Evolutionary conservation across 1,140 invertebrate genomes (phyloP).

Genomic region (Philotrypesis tridentata): DNA sequence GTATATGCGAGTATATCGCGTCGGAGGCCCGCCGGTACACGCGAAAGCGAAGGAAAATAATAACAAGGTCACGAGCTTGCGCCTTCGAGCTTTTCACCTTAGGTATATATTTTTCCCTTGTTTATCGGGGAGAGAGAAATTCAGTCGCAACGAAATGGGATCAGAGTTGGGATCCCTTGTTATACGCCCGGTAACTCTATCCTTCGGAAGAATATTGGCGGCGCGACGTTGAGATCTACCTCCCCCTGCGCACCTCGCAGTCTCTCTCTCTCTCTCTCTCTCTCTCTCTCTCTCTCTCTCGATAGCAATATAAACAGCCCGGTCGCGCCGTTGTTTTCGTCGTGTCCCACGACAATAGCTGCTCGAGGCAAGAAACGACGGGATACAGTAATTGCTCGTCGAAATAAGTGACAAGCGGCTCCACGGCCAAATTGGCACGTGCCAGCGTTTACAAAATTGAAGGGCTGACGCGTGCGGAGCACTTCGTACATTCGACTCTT

Average conservation of each 20-base stretch:
- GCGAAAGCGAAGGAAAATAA: conserved; percentile 13
- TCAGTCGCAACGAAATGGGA: background rate
- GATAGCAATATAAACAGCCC: background rate
- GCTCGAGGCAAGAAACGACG: background rate
- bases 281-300: too few species aligned
- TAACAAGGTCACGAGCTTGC: conserved; percentile 21
- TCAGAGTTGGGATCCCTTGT: conserved; percentile 15
- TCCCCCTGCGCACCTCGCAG: too few species aligned
- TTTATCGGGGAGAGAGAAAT: conserved; percentile 23
- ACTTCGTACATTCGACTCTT: too few species aligned
- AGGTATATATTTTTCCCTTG: conserved; percentile 28
- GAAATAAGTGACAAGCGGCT: background rate
- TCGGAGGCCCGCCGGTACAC: too few species aligned
- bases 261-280: too few species aligned
- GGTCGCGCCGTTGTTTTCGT: background rate
- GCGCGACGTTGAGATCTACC: background rate
- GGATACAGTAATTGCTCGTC: background rate
- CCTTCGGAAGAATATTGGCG: conserved; percentile 1
- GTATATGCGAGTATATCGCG: too few species aligned
- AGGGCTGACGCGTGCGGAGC: too few species aligned
- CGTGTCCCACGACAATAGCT: background rate
- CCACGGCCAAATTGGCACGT: conserved; percentile 2
- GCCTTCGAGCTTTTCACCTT: background rate
- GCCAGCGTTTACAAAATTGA: background rate
- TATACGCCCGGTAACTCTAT: conserved; percentile 14